These are phyloP conservation scores for Chloebia gouldiae DNA, from an alignment of 2,113 vertebrate genomes.

Conservation along the genomic window DNA sequence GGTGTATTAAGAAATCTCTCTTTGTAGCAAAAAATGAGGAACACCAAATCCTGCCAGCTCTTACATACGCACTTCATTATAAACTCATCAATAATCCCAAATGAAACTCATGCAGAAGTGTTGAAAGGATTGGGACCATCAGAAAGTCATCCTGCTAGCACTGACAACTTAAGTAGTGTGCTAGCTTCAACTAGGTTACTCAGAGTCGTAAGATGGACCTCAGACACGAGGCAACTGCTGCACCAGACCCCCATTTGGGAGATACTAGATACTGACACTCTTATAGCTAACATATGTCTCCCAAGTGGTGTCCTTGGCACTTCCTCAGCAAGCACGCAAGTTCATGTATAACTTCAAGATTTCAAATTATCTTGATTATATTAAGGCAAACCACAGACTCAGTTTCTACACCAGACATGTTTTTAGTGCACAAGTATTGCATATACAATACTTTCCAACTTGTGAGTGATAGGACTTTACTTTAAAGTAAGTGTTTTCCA, in stretches of 20 bases:
- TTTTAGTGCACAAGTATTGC: not conserved
- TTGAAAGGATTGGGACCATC: slow-evolving; percentile 28
- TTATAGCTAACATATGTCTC: not conserved
- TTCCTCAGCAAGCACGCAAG: not conserved
- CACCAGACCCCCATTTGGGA: not conserved
- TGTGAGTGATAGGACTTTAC: not conserved
- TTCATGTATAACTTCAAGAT: not conserved
- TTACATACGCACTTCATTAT: not conserved
- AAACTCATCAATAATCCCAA: slow-evolving; percentile 5
- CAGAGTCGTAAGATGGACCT: not conserved
- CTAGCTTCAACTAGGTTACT: not conserved
- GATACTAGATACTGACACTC: not conserved
- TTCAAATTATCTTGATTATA: not conserved
- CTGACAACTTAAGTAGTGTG: slow-evolving; percentile 1
- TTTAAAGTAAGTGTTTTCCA: not conserved
- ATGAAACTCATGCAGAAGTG: not conserved
- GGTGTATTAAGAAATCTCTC: slow-evolving; percentile 32
- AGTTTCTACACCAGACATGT: not conserved
- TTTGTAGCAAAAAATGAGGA: not conserved
- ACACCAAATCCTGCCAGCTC: not conserved
- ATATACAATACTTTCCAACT: not conserved
- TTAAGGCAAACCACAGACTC: not conserved
- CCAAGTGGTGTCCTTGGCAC: not conserved
- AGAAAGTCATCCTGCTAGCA: not conserved
- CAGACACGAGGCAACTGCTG: not conserved